Conservation (phyloP, 1,140 invertebrate species). For the Bombus confusus region DNA sequence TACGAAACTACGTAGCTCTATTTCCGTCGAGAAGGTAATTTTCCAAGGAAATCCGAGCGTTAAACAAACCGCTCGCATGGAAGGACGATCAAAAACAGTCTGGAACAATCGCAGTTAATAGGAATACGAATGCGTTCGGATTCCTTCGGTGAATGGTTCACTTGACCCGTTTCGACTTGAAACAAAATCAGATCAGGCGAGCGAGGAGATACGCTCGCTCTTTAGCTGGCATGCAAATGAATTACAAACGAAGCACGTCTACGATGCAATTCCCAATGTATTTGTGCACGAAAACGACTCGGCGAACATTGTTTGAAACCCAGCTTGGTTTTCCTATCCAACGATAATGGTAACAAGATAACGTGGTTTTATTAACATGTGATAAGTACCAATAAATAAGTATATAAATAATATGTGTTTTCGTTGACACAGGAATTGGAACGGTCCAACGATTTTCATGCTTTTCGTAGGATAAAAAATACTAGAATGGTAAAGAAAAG, state of each 20-base stretch:
- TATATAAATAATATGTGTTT: too few relatives aligned
- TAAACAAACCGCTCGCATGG: not conserved
- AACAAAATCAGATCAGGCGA: conserved; percentile 20
- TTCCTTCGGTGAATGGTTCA: conserved; percentile 23
- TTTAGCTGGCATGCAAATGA: conserved; percentile 12
- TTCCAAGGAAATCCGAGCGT: not conserved
- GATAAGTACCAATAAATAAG: too few relatives aligned
- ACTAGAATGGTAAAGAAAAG: not conserved
- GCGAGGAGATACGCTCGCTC: not conserved
- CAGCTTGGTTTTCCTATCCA: not conserved
- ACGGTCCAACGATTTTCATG: too few relatives aligned
- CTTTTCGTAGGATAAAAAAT: too few relatives aligned
- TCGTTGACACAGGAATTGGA: too few relatives aligned
- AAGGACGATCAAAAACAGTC: not conserved
- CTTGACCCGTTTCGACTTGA: conserved; percentile 16
- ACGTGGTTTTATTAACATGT: too few relatives aligned
- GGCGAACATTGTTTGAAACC: not conserved
- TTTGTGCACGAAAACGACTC: not conserved
- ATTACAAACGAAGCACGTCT: not conserved
- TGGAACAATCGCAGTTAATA: not conserved
- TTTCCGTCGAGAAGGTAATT: not conserved
- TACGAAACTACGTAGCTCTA: not conserved
- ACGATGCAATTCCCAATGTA: not conserved
- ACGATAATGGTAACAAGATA: too few relatives aligned
- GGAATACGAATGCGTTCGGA: not conserved